Evolutionary conservation across 2,113 vertebrate genomes (phyloP), one percentile per base, ranked within the genome.

Genomic region (Apistogramma diplotaenia): DNA sequence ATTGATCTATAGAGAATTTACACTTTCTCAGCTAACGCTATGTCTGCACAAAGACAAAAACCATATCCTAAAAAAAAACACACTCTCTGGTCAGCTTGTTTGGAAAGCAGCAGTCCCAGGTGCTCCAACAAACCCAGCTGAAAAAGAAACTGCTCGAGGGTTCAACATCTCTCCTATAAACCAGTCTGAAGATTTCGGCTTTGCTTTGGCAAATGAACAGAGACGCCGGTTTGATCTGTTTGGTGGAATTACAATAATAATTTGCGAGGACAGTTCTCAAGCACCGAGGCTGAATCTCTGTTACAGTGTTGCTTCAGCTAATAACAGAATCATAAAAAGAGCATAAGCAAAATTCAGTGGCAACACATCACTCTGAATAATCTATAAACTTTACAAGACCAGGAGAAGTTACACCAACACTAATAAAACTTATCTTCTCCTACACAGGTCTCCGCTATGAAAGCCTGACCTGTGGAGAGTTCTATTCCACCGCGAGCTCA

Each of bases 61-160:
- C 33, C 21, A 40, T 27, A 7, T 19, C 23, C 73, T 76, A 74
- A 59, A 40, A 49, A 16, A 19, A 35, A 33, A 33, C 6, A 33
- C 31, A 0, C 8, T 71, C 57, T 76, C 46, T 74, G 40, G 54
- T 54, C 75, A 27, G 18, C 58, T 85, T 75, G 37, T 83, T 81
- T 72, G 72, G 62, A 76, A 21, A 57, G 40, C 53, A 77, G 53
- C 4, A 0, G n/a, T 75, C 57, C 57, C 53, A 21, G 3, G 46
- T 76, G 77, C 25, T 72, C 12, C 81, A 37, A 27, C 35, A 51
- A 86, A 46, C 31, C 37, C 77, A 67, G 3, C 53, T 31, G 40
- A 77, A 46, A 71, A 27, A 49, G 16, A 80, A 88, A 81, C n/a
- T 37, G 49, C 83, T 84, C 11, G 61, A 78, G 80, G 81, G 57